Evolutionary conservation across 35 echinoderm and acorn worm genomes (phyloP).

Genomic region (Ophiothrix spiculata): DNA sequence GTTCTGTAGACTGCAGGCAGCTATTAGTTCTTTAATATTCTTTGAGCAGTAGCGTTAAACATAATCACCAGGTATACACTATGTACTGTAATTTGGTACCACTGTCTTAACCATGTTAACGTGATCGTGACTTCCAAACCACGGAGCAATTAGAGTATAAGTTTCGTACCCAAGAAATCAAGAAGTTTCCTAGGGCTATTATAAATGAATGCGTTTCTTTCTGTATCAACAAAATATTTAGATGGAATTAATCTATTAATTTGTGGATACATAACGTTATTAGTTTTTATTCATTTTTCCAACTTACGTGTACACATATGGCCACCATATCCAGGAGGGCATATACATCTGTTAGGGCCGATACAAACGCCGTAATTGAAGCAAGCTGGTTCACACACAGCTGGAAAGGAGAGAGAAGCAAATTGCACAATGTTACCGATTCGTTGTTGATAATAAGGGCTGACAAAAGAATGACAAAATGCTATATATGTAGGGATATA

Average conservation of each 20-base stretch:
- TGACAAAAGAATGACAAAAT: too few species aligned
- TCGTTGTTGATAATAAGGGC: background rate
- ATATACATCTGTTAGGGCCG: constrained; percentile 79
- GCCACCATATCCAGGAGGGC: constrained; percentile 81
- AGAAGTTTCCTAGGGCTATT: background rate
- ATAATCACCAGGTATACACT: too few species aligned
- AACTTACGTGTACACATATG: constrained; percentile 80
- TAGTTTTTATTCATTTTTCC: background rate
- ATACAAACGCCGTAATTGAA: constrained; percentile 83
- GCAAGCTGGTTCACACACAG: constrained; percentile 86
- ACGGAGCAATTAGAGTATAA: too few species aligned
- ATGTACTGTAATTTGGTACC: too few species aligned
- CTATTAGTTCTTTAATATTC: too few species aligned
- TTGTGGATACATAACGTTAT: background rate
- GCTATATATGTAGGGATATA: too few species aligned
- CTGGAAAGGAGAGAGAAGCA: constrained; percentile 16
- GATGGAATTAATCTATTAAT: background rate
- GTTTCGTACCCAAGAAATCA: too few species aligned
- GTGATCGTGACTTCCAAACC: too few species aligned
- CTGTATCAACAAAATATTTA: background rate
- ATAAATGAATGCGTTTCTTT: background rate
- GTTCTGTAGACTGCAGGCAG: too few species aligned
- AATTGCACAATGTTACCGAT: background rate
- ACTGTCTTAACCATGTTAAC: too few species aligned
- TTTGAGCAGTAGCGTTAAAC: too few species aligned